Conservation (phyloP, 2,888 invertebrate genomes). For the Leucania comma region DNA sequence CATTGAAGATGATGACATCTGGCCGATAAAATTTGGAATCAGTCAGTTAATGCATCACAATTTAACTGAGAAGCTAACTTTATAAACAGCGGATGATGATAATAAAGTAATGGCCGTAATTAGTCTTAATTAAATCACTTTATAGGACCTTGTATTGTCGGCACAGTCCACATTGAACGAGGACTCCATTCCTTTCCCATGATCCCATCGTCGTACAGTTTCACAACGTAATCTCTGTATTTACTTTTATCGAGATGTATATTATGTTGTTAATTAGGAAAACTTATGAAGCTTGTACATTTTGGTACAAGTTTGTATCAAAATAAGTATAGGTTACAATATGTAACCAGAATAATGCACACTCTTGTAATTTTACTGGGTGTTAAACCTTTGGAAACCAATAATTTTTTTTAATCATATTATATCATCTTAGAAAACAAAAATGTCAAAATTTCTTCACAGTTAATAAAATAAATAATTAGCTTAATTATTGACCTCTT, state of each 20-base stretch:
- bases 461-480: too few species aligned
- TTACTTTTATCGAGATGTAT: constrained; percentile 5
- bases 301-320: too few species aligned
- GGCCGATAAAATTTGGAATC: neutral
- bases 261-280: neutral
- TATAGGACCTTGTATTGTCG: constrained; percentile 23
- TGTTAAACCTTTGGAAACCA: too few species aligned
- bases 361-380: too few species aligned
- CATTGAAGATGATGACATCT: too few species aligned
- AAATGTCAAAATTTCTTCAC: too few species aligned
- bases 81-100: constrained; percentile 18
- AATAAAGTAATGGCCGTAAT: constrained; percentile 37
- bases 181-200: constrained; percentile 33
- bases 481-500: too few species aligned
- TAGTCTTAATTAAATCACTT: constrained; percentile 26
- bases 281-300: too few species aligned
- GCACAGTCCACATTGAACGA: constrained; percentile 20
- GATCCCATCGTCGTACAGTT: constrained; percentile 3
- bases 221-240: constrained; percentile 8
- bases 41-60: neutral
- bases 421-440: too few species aligned
- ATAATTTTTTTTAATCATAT: too few species aligned
- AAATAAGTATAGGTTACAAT: too few species aligned
- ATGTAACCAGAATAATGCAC: too few species aligned
- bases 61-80: constrained; percentile 16